Percentiles rank a stretch among this genome's conserved stretches.
phyloP scores from a whole-genome alignment of 2,888 invertebrate genomes.

The Macropis europaea region DNA sequence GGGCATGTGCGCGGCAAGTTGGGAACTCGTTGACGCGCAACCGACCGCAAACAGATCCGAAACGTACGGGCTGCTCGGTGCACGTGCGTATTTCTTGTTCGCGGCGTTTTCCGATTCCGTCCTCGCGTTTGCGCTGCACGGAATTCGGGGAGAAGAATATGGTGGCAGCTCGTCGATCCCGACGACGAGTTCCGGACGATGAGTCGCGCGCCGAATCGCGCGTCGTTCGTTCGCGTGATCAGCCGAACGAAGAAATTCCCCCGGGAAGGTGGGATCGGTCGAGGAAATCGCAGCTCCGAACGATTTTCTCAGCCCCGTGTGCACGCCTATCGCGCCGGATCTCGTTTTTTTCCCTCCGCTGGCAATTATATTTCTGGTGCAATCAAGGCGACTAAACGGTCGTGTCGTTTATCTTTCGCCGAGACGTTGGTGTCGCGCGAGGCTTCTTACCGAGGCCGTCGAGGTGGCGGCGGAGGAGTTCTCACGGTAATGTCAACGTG shows the following conservation, averaged over 20 bases:
- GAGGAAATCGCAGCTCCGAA: neutral
- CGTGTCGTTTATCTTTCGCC: neutral
- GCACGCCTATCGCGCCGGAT: neutral
- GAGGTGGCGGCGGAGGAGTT: neutral
- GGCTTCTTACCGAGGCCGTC: too few relatives aligned
- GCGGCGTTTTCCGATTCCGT: neutral
- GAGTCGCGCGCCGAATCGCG: neutral
- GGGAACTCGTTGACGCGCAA: constrained; percentile 23
- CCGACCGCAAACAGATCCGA: constrained; percentile 25
- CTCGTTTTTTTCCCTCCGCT: neutral
- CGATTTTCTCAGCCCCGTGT: neutral
- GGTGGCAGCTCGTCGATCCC: too few relatives aligned
- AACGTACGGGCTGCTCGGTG: constrained; percentile 8
- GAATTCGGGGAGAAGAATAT: too few relatives aligned
- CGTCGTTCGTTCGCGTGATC: neutral
- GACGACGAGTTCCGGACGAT: too few relatives aligned
- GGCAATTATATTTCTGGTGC: constrained; percentile 4
- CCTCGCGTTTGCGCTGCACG: constrained; percentile 4
- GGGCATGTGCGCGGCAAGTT: neutral
- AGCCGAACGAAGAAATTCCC: neutral
- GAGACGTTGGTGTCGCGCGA: constrained; percentile 8
- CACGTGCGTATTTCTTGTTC: constrained; percentile 7
- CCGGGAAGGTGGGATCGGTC: neutral
- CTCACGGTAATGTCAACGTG: constrained; percentile 50
- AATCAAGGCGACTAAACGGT: constrained; percentile 17